Percentiles rank a stretch among this genome's conserved stretches.
Evolutionary conservation across 2,797 vertebrate genomes (phyloP).

Genomic region (Leptatherina wallacei): DNA sequence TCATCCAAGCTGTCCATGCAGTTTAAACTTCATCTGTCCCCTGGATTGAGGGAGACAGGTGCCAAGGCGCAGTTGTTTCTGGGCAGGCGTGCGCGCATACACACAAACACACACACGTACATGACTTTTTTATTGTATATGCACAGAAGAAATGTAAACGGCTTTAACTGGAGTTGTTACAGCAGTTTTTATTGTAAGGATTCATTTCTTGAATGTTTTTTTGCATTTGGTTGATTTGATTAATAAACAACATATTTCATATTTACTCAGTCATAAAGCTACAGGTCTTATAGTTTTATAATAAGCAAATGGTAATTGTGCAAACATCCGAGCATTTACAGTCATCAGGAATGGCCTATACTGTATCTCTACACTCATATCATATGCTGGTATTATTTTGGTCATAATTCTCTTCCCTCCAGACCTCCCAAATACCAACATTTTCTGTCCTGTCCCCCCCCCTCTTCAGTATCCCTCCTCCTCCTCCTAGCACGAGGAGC

Average conservation of each 20-base stretch:
- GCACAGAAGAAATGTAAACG: neutral
- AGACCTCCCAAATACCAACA: slow-evolving; percentile 25
- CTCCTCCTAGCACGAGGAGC: slow-evolving; percentile 39
- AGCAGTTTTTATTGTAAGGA: neutral
- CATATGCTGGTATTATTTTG: neutral
- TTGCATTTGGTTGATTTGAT: neutral
- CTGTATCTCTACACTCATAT: neutral
- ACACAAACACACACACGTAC: slow-evolving; percentile 38
- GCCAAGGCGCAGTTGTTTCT: slow-evolving; percentile 68
- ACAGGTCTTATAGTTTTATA: neutral
- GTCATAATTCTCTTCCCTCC: neutral
- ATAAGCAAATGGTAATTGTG: neutral
- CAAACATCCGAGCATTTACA: neutral
- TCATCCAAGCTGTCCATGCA: slow-evolving; percentile 71
- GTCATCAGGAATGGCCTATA: neutral
- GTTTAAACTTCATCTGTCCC: slow-evolving; percentile 62
- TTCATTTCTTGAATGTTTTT: neutral
- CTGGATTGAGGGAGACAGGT: slow-evolving; percentile 76
- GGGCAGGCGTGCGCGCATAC: slow-evolving; percentile 5
- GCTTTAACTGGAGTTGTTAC: neutral
- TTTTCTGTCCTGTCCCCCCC: neutral
- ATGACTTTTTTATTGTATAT: slow-evolving; percentile 2
- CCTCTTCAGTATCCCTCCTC: slow-evolving; percentile 8
- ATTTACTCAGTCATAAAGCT: neutral
- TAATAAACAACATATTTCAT: neutral